Evolutionary conservation across 2,888 invertebrate species (phyloP), one percentile per base, ranked within the genome.

Genomic region (Arrhopalites spinosus): DNA sequence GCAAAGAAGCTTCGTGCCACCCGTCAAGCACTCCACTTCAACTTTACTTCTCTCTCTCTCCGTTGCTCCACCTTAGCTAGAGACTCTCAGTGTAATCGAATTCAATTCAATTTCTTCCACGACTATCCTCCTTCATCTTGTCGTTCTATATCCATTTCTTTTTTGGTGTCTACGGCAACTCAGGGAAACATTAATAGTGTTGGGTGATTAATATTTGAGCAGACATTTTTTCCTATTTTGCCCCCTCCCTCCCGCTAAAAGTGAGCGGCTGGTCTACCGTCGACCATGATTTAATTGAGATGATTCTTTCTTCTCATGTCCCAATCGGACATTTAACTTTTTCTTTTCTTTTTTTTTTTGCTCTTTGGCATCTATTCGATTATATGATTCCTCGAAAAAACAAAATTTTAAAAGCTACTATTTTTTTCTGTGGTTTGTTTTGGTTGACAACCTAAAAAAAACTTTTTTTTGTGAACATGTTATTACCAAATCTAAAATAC

Each of bases 141-240:
- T 68, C 50, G 47, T 68, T 27, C 68, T 50, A 68, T 27, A 20
- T 50, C 68, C 69, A 53, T 61, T 71, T 61, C 45, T 43, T 61
- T 56, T 36, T n/a, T 59, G 36, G 71, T 59, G 43, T 71, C 61
- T 71, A 59, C 71, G 43, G 43, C 71, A 59, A 59, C 71, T 71
- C 71, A 71, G 59, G 71, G 71, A 59, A 70, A 53, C 70, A 70
- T 70, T 70, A 70, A 70, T 70, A 70, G 70, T 70, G 70, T 56
- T 70, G 70, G 70, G 56, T 71, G 71, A 71, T 71, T 71, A 71
- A 71, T 71, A 71, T 61, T 71, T 71, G 17, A 71, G 61, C 23
- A 61, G 53, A n/a, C 29, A 29, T 56, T 56, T 69, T 69, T 53
- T 20, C 30, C 30, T 30, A 1, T 17, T 69, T 23, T 47, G 27